Percentiles rank a stretch among this genome's conserved stretches.
These are phyloP conservation scores for Melanchra persicariae DNA, from an alignment of 2,888 invertebrate species.

Conservation along the genomic window DNA sequence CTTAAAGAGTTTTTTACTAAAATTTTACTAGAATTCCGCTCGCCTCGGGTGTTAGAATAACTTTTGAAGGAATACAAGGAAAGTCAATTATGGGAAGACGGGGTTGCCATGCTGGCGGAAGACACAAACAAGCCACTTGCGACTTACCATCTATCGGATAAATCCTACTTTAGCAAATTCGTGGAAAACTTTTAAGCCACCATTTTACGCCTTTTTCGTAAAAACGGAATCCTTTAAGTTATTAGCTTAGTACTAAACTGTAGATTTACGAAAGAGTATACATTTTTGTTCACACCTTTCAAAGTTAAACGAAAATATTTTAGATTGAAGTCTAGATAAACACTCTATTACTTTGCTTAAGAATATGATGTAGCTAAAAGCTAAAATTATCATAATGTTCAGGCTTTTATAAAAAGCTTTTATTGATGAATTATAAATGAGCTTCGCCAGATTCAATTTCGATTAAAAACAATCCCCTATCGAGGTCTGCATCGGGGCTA, in stretches of 20 bases:
- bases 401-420: not conserved
- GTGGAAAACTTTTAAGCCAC: slow-evolving; percentile 40
- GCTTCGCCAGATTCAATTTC: slow-evolving; percentile 51
- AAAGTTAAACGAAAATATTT: slow-evolving; percentile 33
- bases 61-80: slow-evolving; percentile 73
- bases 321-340: slow-evolving; percentile 12
- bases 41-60: slow-evolving; percentile 61
- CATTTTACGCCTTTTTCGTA: slow-evolving; percentile 36
- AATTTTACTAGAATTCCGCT: slow-evolving; percentile 57
- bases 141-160: slow-evolving; percentile 53
- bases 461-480: slow-evolving; percentile 58
- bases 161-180: slow-evolving; percentile 44
- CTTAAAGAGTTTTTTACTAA: slow-evolving; percentile 51
- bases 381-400: slow-evolving; percentile 16
- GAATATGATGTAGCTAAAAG: slow-evolving; percentile 14
- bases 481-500: slow-evolving; percentile 40
- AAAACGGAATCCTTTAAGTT: slow-evolving; percentile 40
- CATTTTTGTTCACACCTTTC: slow-evolving; percentile 17
- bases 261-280: slow-evolving; percentile 25
- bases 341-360: not conserved
- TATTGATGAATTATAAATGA: slow-evolving; percentile 6
- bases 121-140: slow-evolving; percentile 60
- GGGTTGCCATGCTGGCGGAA: slow-evolving; percentile 46
- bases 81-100: slow-evolving; percentile 76
- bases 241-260: slow-evolving; percentile 41